Conservation (phyloP, 2,113 vertebrate species). For the Cyprinodon variegatus region DNA sequence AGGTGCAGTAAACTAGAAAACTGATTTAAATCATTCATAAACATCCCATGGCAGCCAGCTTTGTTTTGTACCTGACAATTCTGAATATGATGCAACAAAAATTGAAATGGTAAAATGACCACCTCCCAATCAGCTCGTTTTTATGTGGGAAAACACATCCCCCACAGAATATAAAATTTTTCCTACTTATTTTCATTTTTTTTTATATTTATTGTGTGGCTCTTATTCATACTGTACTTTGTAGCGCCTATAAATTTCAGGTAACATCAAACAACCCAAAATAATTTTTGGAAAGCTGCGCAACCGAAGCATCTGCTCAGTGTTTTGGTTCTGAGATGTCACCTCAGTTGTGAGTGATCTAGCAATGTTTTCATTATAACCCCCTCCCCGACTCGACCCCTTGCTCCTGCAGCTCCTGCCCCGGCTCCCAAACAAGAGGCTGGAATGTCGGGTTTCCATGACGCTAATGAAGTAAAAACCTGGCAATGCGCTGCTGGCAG, state of each 20-base stretch:
- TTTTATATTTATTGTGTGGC: neutral
- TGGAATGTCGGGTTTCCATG: conserved; percentile 83
- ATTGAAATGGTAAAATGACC: no score
- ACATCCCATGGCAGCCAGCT: no score
- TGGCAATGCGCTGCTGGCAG: conserved; percentile 72
- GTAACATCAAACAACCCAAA: neutral
- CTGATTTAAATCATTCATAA: no score
- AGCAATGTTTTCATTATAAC: conserved; percentile 72
- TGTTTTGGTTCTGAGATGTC: conserved; percentile 60
- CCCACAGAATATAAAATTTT: no score
- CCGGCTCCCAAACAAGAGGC: conserved; percentile 67
- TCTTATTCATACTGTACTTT: neutral
- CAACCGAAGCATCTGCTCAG: conserved; percentile 3
- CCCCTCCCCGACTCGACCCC: conserved; percentile 22
- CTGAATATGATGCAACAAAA: no score
- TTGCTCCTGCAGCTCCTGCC: conserved; percentile 51
- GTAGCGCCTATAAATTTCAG: neutral
- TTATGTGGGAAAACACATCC: no score
- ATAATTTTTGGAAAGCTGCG: conserved; percentile 6
- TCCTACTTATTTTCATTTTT: neutral
- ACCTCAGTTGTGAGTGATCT: conserved; percentile 61
- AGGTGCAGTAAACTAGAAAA: no score
- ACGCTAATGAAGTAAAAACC: conserved; percentile 79
- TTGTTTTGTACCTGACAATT: no score
- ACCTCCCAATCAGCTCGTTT: no score